Evolutionary conservation across 2,888 invertebrate species (phyloP).

Genomic region (Caradrina clavipalpis): DNA sequence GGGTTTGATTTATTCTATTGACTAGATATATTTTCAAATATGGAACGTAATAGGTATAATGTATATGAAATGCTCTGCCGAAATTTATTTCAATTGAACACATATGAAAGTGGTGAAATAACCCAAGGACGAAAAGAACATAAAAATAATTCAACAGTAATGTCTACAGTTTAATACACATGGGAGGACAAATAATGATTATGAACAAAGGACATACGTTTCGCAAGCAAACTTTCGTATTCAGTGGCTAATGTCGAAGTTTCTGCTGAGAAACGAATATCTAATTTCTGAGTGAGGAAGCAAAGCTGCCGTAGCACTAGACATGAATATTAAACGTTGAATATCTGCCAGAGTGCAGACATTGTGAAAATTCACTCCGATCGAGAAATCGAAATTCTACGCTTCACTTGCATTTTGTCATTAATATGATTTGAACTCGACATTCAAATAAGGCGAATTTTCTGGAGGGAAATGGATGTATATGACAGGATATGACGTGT

Average conservation of each 20-base stretch:
- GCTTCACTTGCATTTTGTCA: conserved; percentile 83
- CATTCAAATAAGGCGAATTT: conserved; percentile 71
- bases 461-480: conserved; percentile 53
- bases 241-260: conserved; percentile 72
- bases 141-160: conserved; percentile 22
- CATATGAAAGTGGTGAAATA: background rate
- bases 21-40: too few species aligned
- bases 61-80: background rate
- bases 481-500: conserved; percentile 52
- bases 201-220: conserved; percentile 55
- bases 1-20: background rate
- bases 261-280: conserved; percentile 79
- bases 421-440: conserved; percentile 82
- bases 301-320: conserved; percentile 76
- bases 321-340: conserved; percentile 85
- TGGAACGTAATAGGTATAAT: too few species aligned
- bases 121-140: conserved; percentile 25
- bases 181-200: conserved; percentile 57
- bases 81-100: background rate
- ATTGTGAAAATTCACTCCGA: conserved; percentile 82
- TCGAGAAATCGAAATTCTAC: conserved; percentile 83
- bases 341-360: conserved; percentile 82
- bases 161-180: conserved; percentile 16
- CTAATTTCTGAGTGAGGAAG: conserved; percentile 82
- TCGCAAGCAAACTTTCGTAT: conserved; percentile 63